Evolutionary conservation across 1,140 invertebrate genomes (phyloP).

Genomic region (Gonioctena quinquepunctata): DNA sequence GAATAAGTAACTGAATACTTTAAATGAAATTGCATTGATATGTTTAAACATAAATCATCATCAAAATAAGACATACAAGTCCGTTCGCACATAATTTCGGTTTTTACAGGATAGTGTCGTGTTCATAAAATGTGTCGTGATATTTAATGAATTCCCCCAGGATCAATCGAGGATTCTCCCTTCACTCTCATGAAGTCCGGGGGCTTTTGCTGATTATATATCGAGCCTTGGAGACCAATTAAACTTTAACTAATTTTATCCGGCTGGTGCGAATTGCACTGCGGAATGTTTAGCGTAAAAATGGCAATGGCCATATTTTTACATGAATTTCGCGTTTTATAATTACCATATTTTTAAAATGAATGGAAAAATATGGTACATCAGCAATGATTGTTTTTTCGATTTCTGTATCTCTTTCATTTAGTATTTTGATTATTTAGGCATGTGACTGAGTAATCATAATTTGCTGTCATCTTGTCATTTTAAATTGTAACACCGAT

Average conservation of each 20-base stretch:
- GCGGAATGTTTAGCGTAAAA: constrained; percentile 14
- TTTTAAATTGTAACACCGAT: too few relatives aligned
- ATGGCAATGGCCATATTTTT: not conserved
- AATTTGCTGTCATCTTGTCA: too few relatives aligned
- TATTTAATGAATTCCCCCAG: constrained; percentile 32
- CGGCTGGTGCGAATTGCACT: constrained; percentile 25
- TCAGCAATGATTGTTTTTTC: too few relatives aligned
- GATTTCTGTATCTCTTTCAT: too few relatives aligned
- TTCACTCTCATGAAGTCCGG: constrained; percentile 14
- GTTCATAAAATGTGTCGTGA: constrained; percentile 17
- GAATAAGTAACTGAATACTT: too few relatives aligned
- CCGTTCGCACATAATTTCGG: not conserved
- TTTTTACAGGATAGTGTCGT: not conserved
- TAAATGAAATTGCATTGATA: too few relatives aligned
- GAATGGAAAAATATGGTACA: too few relatives aligned
- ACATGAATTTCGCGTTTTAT: not conserved
- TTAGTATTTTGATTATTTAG: too few relatives aligned
- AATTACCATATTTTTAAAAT: too few relatives aligned
- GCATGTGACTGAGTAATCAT: too few relatives aligned
- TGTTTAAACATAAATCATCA: too few relatives aligned
- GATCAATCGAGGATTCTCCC: constrained; percentile 28
- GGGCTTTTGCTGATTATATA: constrained; percentile 35
- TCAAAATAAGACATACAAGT: too few relatives aligned
- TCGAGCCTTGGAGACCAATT: constrained; percentile 37
- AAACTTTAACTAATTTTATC: constrained; percentile 46